Evolutionary conservation across 1,140 invertebrate species (phyloP).

Genomic region (Drosophila punjabiensis): DNA sequence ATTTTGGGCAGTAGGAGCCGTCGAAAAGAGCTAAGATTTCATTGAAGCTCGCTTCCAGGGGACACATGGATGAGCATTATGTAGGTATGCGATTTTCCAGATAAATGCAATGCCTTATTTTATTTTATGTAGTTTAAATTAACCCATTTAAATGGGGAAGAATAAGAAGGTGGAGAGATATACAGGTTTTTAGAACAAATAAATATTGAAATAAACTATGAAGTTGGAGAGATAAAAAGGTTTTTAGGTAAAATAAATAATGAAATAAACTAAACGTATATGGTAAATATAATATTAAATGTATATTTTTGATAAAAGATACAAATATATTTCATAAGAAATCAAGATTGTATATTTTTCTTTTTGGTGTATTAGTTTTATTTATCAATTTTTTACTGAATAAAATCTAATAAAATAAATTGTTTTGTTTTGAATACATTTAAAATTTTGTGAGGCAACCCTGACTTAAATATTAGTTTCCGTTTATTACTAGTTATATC

Average conservation of each 20-base stretch:
- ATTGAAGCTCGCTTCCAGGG: slow-evolving; percentile 25
- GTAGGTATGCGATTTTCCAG: slow-evolving; percentile 13
- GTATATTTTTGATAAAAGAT: not conserved
- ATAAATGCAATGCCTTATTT: slow-evolving; percentile 3
- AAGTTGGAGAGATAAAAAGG: too few relatives aligned
- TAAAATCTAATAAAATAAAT: too few relatives aligned
- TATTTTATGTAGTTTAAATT: not conserved
- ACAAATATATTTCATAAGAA: too few relatives aligned
- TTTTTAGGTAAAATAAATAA: not conserved
- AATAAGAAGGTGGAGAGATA: not conserved
- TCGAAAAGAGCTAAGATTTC: slow-evolving; percentile 16
- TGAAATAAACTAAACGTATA: not conserved
- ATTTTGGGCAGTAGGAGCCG: slow-evolving; percentile 7
- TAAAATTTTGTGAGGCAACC: too few relatives aligned
- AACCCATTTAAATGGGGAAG: not conserved
- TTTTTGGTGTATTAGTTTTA: too few relatives aligned
- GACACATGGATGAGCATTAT: not conserved
- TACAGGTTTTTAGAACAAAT: not conserved
- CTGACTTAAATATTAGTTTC: too few relatives aligned
- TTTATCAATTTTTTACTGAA: too few relatives aligned
- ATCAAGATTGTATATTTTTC: too few relatives aligned
- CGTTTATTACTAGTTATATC: too few relatives aligned
- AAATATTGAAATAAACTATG: too few relatives aligned
- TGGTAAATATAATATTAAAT: not conserved
- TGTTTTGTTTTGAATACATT: too few relatives aligned